These are phyloP conservation scores for Acronicta aceris DNA, from an alignment of 2,888 invertebrate genomes.

Conservation along the genomic window DNA sequence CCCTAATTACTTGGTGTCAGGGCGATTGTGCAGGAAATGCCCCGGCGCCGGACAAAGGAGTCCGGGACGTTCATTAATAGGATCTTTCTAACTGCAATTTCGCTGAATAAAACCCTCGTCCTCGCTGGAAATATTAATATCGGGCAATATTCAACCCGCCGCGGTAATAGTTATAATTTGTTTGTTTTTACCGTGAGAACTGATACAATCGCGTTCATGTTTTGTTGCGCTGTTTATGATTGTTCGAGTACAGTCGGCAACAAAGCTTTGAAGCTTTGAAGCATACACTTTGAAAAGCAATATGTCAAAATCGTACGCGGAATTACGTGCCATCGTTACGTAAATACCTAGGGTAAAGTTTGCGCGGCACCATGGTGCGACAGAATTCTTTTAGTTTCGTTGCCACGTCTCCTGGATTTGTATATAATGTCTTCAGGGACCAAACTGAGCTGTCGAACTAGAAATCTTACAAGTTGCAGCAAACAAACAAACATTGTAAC, in stretches of 20 bases:
- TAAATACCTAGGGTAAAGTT: constrained; percentile 55
- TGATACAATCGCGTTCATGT: constrained; percentile 49
- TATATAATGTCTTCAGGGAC: constrained; percentile 58
- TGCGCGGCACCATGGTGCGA: constrained; percentile 45
- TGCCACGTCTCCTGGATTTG: constrained; percentile 49
- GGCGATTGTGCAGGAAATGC: constrained; percentile 87
- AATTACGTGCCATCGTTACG: constrained; percentile 54
- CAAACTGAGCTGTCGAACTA: constrained; percentile 49
- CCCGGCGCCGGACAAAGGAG: constrained; percentile 82
- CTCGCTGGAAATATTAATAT: constrained; percentile 86
- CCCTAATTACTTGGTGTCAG: constrained; percentile 88
- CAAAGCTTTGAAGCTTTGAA: constrained; percentile 52
- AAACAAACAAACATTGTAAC: constrained; percentile 44
- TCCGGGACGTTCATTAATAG: constrained; percentile 88
- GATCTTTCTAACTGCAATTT: constrained; percentile 88
- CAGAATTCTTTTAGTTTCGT: constrained; percentile 56
- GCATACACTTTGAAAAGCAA: constrained; percentile 53
- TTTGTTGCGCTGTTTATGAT: constrained; percentile 43
- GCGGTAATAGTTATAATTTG: constrained; percentile 82
- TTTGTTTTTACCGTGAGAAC: constrained; percentile 69
- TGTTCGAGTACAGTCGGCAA: constrained; percentile 43
- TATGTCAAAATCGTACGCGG: constrained; percentile 55
- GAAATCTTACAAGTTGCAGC: constrained; percentile 54
- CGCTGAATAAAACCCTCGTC: constrained; percentile 82
- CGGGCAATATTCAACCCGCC: constrained; percentile 77